Base-by-base conservation (phyloP, 2,888 invertebrate species). In the Cheilosia impressa region DNA sequence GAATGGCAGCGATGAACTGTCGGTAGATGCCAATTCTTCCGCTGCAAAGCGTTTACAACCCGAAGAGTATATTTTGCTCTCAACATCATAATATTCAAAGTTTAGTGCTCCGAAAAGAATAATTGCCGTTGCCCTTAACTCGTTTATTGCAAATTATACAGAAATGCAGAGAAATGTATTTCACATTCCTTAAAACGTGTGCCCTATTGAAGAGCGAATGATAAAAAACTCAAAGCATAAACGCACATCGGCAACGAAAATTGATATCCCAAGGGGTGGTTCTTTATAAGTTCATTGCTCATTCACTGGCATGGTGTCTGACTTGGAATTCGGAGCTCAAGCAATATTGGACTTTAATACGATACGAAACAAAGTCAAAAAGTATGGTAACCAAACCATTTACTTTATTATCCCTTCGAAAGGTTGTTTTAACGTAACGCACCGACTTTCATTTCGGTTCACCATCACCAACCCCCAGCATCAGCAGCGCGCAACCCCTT, bases 331-430 rank as follows among this genome's bases (percentile, higher is more conserved):
- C 6, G 6, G 24, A 17, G 4, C 17, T 38, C 6, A 19, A 53
- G 24, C 22, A 73, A 22, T 31, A 22, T 63, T 22, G 50, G 43
- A 58, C 62, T 63, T 10, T 17, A 52, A 52, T 34, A 47, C 60
- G 43, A 17, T 19, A 41, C 15, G 13, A 27, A 52, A 22, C 31
- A 31, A 68, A 53, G 17, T n/a, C 19, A 47, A 55, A 66, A 55
- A 34, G 19, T 52, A 47, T 38, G 43, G 34, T 68, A 58, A 71
- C 63, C 63, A 65, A 76, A 69, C 58, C 63, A 76, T 71, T 81
- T 81, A 65, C 58, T 65, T 76, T 65, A 71, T 76, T 76, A 63
- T 69, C 58, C 57, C 19, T 76, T 68, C 22, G 38, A 58, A 76
- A 76, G 22, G 24, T 57, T 69, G 31, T 69, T 69, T 71, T 15